Percentiles rank a stretch among this genome's conserved stretches.
Conservation (phyloP, 2,888 invertebrate genomes). For the Allophyes oxyacanthae region DNA sequence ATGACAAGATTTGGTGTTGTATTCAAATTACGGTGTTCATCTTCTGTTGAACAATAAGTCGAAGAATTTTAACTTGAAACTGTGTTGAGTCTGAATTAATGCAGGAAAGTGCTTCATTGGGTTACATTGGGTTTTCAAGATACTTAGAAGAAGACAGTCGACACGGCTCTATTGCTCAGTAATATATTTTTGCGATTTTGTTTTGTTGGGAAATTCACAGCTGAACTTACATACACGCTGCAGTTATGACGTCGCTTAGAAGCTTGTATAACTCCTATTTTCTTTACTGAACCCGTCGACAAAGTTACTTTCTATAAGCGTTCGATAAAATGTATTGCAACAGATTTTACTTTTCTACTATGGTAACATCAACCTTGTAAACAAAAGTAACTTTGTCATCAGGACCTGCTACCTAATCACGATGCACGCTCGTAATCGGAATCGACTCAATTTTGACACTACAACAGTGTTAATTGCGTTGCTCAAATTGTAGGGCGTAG, state of each 20-base stretch:
- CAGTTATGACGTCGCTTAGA: slow-evolving; percentile 1
- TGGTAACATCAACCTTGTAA: too few relatives aligned
- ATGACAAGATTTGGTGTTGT: slow-evolving; percentile 1
- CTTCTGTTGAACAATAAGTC: slow-evolving; percentile 3
- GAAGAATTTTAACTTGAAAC: slow-evolving; percentile 11
- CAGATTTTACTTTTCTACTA: too few relatives aligned
- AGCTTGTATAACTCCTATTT: slow-evolving; percentile 6
- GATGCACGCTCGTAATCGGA: too few relatives aligned
- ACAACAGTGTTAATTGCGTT: too few relatives aligned
- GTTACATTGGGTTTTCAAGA: slow-evolving; percentile 5
- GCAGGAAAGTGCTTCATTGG: slow-evolving; percentile 23
- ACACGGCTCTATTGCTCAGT: too few relatives aligned
- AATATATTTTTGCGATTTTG: background rate
- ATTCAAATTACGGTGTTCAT: background rate
- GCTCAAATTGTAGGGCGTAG: too few relatives aligned
- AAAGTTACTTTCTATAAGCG: slow-evolving; percentile 15
- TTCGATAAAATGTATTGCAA: too few relatives aligned
- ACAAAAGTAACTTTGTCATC: too few relatives aligned
- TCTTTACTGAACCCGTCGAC: background rate
- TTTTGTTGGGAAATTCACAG: background rate
- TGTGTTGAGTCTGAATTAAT: slow-evolving; percentile 16
- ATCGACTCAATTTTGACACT: too few relatives aligned
- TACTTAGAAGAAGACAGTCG: slow-evolving; percentile 9
- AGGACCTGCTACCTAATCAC: too few relatives aligned
- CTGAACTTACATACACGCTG: background rate